A percentile compares a stretch with the other conserved stretches of the same genome.
phyloP scores from a whole-genome alignment of 2,113 vertebrate species.

The Peromyscus maniculatus region DNA sequence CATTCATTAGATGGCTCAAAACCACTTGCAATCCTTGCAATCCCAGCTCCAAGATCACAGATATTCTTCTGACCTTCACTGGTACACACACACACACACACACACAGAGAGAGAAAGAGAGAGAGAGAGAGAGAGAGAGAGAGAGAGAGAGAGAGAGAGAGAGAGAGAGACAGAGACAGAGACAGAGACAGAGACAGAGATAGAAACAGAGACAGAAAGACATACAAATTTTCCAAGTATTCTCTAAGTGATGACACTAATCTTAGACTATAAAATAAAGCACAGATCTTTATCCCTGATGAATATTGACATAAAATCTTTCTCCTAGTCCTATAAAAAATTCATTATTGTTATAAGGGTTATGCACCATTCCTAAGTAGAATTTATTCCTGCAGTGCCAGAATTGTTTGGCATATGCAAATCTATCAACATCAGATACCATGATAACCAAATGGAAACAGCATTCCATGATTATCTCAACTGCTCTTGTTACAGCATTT shows the following conservation, averaged over 20 bases:
- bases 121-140: too few relatives aligned
- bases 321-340: neutral
- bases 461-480: neutral
- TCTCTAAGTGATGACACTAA: neutral
- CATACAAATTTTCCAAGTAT: too few relatives aligned
- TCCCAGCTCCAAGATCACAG: too few relatives aligned
- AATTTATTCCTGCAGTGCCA: neutral
- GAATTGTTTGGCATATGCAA: neutral
- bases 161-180: too few relatives aligned
- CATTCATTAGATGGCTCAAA: too few relatives aligned
- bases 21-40: too few relatives aligned
- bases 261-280: neutral
- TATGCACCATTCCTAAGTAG: neutral
- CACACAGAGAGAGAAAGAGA: too few relatives aligned
- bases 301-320: neutral
- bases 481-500: neutral
- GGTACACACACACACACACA: too few relatives aligned
- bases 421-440: neutral
- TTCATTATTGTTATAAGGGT: neutral
- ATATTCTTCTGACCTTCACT: too few relatives aligned
- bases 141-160: too few relatives aligned
- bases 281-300: neutral
- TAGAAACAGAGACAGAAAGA: neutral
- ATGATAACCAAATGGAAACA: neutral
- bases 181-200: too few relatives aligned